Evolutionary conservation across 2,888 invertebrate species (phyloP).

Genomic region (Nudaria mundana): DNA sequence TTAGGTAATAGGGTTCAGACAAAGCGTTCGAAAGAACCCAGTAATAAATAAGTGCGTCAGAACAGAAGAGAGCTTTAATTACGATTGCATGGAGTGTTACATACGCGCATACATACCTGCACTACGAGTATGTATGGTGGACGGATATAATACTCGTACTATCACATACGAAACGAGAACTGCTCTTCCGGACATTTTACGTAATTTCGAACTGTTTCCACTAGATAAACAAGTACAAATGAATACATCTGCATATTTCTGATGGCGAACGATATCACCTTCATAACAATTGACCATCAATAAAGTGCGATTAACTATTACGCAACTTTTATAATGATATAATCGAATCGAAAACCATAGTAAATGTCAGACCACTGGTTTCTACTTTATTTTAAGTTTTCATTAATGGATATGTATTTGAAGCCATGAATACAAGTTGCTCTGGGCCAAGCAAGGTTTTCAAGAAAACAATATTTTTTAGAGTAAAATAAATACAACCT

Average conservation of each 20-base stretch:
- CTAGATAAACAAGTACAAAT: neutral
- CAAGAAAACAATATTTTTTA: no score
- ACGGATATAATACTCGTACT: constrained; percentile 1
- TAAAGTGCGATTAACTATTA: neutral
- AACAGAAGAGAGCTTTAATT: constrained; percentile 5
- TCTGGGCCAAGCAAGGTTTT: no score
- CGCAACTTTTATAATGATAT: neutral
- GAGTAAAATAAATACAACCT: no score
- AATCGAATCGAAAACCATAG: neutral
- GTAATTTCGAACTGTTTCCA: neutral
- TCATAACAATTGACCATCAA: neutral
- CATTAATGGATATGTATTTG: neutral
- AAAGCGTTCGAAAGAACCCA: constrained; percentile 2
- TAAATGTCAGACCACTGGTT: neutral
- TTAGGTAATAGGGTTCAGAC: constrained; percentile 4
- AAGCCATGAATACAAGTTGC: neutral
- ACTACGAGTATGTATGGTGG: constrained; percentile 11
- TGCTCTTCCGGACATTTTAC: constrained; percentile 19
- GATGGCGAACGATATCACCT: neutral
- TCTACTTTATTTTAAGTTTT: neutral
- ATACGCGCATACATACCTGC: constrained; percentile 4
- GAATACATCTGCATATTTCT: neutral
- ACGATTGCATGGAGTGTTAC: constrained; percentile 2
- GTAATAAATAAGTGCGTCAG: neutral
- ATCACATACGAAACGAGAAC: constrained; percentile 15